Evolutionary conservation across 2,888 invertebrate genomes (phyloP), one percentile per base, ranked within the genome.

Genomic region (Silvanus unidentatus): DNA sequence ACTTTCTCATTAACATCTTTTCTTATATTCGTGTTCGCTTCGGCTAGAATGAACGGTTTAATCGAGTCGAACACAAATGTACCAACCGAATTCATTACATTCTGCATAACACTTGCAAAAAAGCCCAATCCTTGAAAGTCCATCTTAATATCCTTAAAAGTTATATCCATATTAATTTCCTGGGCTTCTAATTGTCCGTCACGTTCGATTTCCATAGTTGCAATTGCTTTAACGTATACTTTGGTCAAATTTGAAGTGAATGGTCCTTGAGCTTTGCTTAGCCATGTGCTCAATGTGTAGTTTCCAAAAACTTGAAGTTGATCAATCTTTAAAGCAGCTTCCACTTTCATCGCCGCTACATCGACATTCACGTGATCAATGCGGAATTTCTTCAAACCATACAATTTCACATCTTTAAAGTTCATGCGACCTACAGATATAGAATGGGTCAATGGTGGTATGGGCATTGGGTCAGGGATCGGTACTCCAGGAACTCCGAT

Each of bases 101-200:
- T 80, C 62, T 75, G 73, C 44, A 81, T 75, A 43, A 82, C 68
- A 34, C 78, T 77, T 1, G 86, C 88, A 48, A 90, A 74, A 54
- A 89, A 80, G 3, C 90, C 87, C 0, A 91, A 76, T 63, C 89
- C 88, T 68, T 89, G 79, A 60, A 93, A 91, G 61, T 91, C 83
- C 73, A 91, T 82, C 6, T 81, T 75, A 58, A 92, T 88, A 38
- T 80, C 81, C 38, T 76, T 77, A 57, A 90, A 90, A 0, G 78
- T 79, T 27, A 91, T 78, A 59, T 92, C 89, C 75, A 91, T 85
- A 41, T 78, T 78, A 54, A 91, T 88, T 48, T 84, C 80, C 59
- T 88, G 83, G 1, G 90, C 86, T 58, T 82, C 79, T 2, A 93
- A 70, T 61, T 81, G 82, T 0, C 92, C 92, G 58, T 84, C 83